Base-by-base conservation (phyloP, 92 coral and sea anemone genomes). In the Epizoanthus stellaris region DNA sequence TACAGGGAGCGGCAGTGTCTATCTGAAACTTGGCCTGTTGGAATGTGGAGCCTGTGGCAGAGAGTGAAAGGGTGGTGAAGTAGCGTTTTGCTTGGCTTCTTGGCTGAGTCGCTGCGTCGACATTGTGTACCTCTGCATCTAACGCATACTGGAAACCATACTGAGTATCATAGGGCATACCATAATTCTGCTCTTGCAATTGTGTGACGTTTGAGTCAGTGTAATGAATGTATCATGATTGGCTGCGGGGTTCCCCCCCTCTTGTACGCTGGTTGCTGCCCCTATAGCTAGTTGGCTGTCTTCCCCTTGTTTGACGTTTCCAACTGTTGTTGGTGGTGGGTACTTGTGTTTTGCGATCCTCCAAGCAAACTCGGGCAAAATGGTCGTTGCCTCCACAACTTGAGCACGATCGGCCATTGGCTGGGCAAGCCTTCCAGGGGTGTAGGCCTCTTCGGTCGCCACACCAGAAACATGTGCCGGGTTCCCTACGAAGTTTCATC, bases 361-460 rank as follows among this genome's bases (percentile, higher is more conserved):
- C 76, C 77, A 70, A 23, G 64, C 45, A 85, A 14, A 89, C 89
- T 58, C 73, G 77, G 80, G 85, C 80, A 21, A 88, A 88, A 84
- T 84, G 88, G 72, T 85, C 88, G 34, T 84, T 76, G 53, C 86
- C 86, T 15, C 92, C 86, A 80, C 86, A 85, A 6, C 3, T 42
- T 5, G 72, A 12, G 43, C 91, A 83, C 38, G 76, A n/a, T 65
- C 59, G 56, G 42, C 85, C 85, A 43, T 81, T 81, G 12, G 85
- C 76, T 16, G 70, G 84, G 70, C 84, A 79, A 15, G 69, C 19
- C 68, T 60, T 30, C 58, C 73, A 80, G 15, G 85, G 63, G 57
- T 81, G 85, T 67, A 65, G 77, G 11, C 77, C 86, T 21, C 79
- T 69, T 49, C 66, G 47, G 4, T 43, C 47, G 6, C 47, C 47